Percentiles rank a stretch among this genome's conserved stretches.
Conservation (phyloP, 2,113 vertebrate genomes). For the Toxostoma redivivum region DNA sequence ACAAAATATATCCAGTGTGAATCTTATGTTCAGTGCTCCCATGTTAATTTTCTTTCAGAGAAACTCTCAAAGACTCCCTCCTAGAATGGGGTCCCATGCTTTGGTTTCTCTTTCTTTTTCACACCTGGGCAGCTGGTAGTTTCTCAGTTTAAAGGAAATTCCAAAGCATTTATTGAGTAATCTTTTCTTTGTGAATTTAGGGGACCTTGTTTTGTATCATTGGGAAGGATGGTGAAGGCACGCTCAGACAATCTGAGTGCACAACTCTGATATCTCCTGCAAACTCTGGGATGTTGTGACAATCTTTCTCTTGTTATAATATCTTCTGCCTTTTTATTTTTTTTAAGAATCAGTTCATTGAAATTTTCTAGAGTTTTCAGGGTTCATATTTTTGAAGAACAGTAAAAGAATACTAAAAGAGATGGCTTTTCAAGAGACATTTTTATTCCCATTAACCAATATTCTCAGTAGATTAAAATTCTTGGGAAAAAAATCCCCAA, state of each 20-base stretch:
- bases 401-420: background rate
- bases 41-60: background rate
- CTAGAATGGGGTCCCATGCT: background rate
- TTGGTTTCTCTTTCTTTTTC: background rate
- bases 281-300: background rate
- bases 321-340: background rate
- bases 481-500: background rate
- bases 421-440: background rate
- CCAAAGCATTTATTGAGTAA: background rate
- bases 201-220: background rate
- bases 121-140: background rate
- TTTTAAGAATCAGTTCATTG: background rate
- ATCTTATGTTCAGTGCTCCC: background rate
- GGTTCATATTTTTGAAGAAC: background rate
- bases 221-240: background rate
- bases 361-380: background rate
- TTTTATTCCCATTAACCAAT: background rate
- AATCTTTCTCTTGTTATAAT: background rate
- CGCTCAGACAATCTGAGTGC: fast-evolving
- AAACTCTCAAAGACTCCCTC: background rate
- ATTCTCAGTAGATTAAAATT: background rate
- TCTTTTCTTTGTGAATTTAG: background rate
- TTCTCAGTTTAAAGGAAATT: background rate
- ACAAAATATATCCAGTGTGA: background rate
- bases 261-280: background rate